A percentile compares a stretch with the other conserved stretches of the same genome.
Conservation (phyloP, 2,113 vertebrate genomes). For the Setophaga kirtlandii region DNA sequence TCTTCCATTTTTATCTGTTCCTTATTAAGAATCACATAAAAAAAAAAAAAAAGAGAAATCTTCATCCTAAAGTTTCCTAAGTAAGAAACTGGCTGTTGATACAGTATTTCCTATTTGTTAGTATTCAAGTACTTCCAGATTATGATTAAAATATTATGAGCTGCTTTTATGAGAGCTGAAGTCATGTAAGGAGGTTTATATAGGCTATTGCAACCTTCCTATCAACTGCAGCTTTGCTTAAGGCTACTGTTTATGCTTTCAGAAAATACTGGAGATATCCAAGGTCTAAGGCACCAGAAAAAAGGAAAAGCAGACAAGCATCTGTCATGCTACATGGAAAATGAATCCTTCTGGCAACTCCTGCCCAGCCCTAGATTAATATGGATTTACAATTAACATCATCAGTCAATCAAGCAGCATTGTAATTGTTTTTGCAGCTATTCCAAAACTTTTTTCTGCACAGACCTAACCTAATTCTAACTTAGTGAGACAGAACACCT, state of each 20-base stretch:
- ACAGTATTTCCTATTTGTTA: not conserved
- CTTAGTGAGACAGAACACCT: conserved; percentile 63
- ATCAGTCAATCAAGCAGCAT: conserved; percentile 13
- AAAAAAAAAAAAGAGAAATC: not conserved
- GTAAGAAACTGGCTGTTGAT: not conserved
- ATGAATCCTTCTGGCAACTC: conserved; percentile 60
- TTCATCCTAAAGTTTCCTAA: not conserved
- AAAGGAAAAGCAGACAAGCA: conserved; percentile 27
- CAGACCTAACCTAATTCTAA: conserved; percentile 67
- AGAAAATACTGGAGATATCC: conserved; percentile 13
- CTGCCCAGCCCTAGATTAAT: conserved; percentile 53
- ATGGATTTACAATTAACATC: conserved; percentile 67
- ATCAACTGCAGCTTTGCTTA: conserved; percentile 43
- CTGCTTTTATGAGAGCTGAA: conserved; percentile 48
- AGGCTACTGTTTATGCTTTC: conserved; percentile 46
- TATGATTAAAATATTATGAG: conserved; percentile 52
- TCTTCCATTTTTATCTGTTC: not conserved
- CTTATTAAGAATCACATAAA: not conserved
- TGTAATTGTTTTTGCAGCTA: conserved; percentile 67
- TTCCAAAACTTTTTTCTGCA: conserved; percentile 62
- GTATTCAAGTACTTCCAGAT: conserved; percentile 23
- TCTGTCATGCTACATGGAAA: conserved; percentile 20
- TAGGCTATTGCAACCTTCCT: conserved; percentile 20
- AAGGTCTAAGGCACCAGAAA: conserved; percentile 20
- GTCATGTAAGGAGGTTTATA: conserved; percentile 46